These are phyloP conservation scores for Paraescarpia echinospica DNA, from an alignment of 1,140 invertebrate species.

Conservation along the genomic window DNA sequence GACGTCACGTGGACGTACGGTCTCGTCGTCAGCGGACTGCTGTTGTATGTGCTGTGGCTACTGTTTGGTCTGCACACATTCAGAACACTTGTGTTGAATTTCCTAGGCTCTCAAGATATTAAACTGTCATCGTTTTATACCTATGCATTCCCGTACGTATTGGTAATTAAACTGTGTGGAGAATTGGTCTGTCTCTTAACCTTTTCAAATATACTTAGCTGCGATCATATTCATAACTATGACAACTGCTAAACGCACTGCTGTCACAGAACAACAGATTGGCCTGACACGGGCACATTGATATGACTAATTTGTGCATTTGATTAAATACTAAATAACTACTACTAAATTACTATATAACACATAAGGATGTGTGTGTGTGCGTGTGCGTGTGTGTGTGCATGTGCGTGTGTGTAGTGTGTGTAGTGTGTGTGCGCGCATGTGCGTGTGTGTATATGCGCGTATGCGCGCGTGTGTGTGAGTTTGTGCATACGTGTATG, in stretches of 20 bases:
- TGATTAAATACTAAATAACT: too few species aligned
- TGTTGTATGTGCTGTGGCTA: background rate
- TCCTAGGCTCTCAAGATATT: background rate
- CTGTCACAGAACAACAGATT: too few species aligned
- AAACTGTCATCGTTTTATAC: background rate
- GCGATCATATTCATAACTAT: background rate
- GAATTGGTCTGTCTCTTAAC: background rate
- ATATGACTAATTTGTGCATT: too few species aligned
- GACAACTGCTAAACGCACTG: too few species aligned
- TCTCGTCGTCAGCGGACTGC: background rate
- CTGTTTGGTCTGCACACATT: background rate
- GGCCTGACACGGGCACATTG: too few species aligned
- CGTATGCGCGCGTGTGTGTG: too few species aligned
- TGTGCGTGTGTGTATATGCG: background rate
- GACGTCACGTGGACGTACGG: background rate
- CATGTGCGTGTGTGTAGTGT: background rate
- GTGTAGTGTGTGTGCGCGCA: background rate
- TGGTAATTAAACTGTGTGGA: background rate
- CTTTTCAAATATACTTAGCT: too few species aligned
- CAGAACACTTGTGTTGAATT: background rate
- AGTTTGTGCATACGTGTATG: background rate
- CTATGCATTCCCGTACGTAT: background rate
- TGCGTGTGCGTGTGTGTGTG: background rate
- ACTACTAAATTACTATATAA: too few species aligned
- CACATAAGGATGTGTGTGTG: too few species aligned